phyloP scores from a whole-genome alignment of 2,888 invertebrate genomes.

The Tetragonisca angustula region DNA sequence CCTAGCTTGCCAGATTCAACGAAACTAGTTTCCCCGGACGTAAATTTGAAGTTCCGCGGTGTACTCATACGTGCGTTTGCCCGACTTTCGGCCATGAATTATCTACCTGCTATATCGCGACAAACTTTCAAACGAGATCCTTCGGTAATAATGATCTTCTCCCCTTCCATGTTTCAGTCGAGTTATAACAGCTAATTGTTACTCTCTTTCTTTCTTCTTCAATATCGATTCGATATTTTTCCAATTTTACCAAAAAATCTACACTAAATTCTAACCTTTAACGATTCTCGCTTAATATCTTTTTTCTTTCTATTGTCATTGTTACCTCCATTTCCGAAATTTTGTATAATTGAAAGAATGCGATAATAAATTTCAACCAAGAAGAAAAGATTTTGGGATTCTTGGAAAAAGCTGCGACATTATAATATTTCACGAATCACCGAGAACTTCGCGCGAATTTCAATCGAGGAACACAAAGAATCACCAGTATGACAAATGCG shows the following conservation, averaged over 20 bases:
- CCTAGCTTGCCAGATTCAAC: slow-evolving; percentile 26
- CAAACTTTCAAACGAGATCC: neutral
- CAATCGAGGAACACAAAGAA: neutral
- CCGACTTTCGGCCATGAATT: neutral
- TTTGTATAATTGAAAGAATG: no score
- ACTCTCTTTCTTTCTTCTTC: neutral
- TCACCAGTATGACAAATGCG: neutral
- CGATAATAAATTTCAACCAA: no score
- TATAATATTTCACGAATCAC: no score
- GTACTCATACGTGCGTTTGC: slow-evolving; percentile 8
- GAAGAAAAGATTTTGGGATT: no score
- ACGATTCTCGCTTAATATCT: no score
- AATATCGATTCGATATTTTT: neutral
- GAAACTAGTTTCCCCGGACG: slow-evolving; percentile 37
- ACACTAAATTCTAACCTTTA: no score
- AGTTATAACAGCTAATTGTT: neutral
- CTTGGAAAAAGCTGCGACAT: neutral
- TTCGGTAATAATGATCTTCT: neutral
- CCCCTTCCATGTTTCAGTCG: neutral
- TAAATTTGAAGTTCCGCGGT: slow-evolving; percentile 24
- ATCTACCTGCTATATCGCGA: neutral
- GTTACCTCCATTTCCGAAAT: no score
- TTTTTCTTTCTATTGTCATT: no score
- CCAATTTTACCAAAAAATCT: neutral
- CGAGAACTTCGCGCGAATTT: neutral